Percentiles rank a stretch among this genome's conserved stretches.
Conservation (phyloP, 1,140 invertebrate genomes). For the Condylostylus longicornis region DNA sequence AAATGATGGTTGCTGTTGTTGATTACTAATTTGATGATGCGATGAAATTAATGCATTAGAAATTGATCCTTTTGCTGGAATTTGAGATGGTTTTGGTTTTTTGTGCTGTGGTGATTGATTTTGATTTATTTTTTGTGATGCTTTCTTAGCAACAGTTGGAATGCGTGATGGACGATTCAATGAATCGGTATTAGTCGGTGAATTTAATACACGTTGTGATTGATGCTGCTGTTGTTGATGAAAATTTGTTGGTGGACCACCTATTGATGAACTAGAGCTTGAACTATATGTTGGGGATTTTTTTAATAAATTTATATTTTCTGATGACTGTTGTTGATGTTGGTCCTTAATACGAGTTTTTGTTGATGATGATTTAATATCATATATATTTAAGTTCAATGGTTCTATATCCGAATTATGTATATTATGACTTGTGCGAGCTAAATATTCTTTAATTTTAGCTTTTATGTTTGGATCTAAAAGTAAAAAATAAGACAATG, state of each 20-base stretch:
- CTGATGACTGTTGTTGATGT: neutral
- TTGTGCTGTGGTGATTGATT: slow-evolving; percentile 29
- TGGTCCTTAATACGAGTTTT: neutral
- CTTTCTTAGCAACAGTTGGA: slow-evolving; percentile 25
- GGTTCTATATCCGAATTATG: slow-evolving; percentile 30
- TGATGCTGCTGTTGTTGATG: slow-evolving; percentile 3
- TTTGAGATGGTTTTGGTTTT: slow-evolving; percentile 27
- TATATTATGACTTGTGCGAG: slow-evolving; percentile 35
- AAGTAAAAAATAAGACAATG: slow-evolving; percentile 11
- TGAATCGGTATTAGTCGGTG: too few relatives aligned
- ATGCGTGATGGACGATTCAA: slow-evolving; percentile 31
- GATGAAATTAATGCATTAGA: slow-evolving; percentile 3
- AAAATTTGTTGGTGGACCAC: slow-evolving; percentile 4
- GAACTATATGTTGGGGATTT: too few relatives aligned
- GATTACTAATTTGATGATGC: slow-evolving; percentile 8
- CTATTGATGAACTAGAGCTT: too few relatives aligned
- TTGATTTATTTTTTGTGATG: slow-evolving; percentile 15
- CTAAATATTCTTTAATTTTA: slow-evolving; percentile 57
- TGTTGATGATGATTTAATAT: slow-evolving; percentile 17
- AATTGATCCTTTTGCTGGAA: slow-evolving; percentile 25
- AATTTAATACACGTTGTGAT: slow-evolving; percentile 6
- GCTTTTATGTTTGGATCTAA: slow-evolving; percentile 73
- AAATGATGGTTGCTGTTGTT: slow-evolving; percentile 12
- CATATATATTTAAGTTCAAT: slow-evolving; percentile 30
- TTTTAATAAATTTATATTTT: too few relatives aligned